These are phyloP conservation scores for Eudasyphora cyanicolor DNA, from an alignment of 2,888 invertebrate species.

Conservation along the genomic window DNA sequence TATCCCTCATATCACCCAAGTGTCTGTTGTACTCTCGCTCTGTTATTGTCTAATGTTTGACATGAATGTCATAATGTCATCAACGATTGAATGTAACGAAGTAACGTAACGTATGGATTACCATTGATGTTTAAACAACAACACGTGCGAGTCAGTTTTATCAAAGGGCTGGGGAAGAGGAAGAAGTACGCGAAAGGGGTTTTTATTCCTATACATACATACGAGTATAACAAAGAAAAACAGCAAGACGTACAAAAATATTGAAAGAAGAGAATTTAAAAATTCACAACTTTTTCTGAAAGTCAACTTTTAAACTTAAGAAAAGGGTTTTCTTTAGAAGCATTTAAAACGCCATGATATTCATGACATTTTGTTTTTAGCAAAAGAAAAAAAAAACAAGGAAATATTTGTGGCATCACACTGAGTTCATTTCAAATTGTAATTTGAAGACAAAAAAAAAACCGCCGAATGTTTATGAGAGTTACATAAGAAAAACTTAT, in stretches of 20 bases:
- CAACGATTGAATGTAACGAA: too few relatives aligned
- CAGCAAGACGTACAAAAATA: too few relatives aligned
- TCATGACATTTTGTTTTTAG: neutral
- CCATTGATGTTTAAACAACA: neutral
- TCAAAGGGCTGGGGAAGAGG: neutral
- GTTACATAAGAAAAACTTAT: neutral
- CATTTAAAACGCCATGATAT: too few relatives aligned
- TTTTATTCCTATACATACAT: too few relatives aligned
- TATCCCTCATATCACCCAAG: too few relatives aligned
- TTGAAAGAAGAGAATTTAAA: too few relatives aligned
- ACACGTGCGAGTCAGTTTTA: neutral
- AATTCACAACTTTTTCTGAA: too few relatives aligned
- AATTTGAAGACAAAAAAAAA: neutral
- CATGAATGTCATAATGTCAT: slow-evolving; percentile 5
- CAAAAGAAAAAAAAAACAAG: neutral
- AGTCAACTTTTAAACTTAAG: too few relatives aligned
- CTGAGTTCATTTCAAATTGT: neutral
- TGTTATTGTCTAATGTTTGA: neutral
- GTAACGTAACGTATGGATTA: slow-evolving; percentile 12
- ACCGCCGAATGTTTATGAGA: neutral
- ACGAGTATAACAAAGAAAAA: too few relatives aligned
- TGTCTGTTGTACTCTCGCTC: neutral
- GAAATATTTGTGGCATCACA: neutral
- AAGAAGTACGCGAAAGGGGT: too few relatives aligned
- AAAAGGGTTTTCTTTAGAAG: too few relatives aligned